Evolutionary conservation across 2,113 vertebrate genomes (phyloP), one percentile per base, ranked within the genome.

Genomic region (Cromileptes altivelis): DNA sequence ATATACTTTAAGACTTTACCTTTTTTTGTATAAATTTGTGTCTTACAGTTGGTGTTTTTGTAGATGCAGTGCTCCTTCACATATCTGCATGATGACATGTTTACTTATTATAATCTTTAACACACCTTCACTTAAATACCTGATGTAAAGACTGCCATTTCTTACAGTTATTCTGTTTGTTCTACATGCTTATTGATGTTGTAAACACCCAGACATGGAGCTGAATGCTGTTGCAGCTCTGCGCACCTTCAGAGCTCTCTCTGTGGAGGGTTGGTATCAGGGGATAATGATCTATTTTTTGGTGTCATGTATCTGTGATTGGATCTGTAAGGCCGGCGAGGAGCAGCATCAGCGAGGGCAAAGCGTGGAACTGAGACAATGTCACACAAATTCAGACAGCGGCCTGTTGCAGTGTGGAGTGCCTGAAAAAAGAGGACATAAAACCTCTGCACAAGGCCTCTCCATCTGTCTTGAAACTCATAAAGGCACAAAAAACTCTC

Each of bases 281-380:
- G 61, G 80, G 78, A 53, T 81, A 50, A 79, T 64, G 18, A 37
- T 61, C 65, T 78, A 10, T 84, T 80, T 84, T 80, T 77, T 89
- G n/a, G n/a, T 58, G 74, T 77, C 80, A 14, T 69, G 75, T 81
- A 73, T 84, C 61, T 80, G 23, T 71, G 76, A 75, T 52, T 80
- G 83, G 85, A 86, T 75, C 30, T 50, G 58, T 74, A 69, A 76
- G 1, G 42, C 70, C n/a, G 60, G 47, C 47, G 55, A 6, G 15
- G 83, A 70, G 67, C 64, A 27, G 21, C 27, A 33, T n/a, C 62
- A 17, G 57, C 63, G 78, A 69, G 60, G 53, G 55, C 40, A 65
- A 45, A 55, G 63, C 17, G n/a, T 33, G 49, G 74, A 84, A 58
- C 60, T 11, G 58, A 89, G 57, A 73, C 80, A 64, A 18, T 67